Conservation (phyloP, 2,797 vertebrate species). For the Discoglossus pictus region DNA sequence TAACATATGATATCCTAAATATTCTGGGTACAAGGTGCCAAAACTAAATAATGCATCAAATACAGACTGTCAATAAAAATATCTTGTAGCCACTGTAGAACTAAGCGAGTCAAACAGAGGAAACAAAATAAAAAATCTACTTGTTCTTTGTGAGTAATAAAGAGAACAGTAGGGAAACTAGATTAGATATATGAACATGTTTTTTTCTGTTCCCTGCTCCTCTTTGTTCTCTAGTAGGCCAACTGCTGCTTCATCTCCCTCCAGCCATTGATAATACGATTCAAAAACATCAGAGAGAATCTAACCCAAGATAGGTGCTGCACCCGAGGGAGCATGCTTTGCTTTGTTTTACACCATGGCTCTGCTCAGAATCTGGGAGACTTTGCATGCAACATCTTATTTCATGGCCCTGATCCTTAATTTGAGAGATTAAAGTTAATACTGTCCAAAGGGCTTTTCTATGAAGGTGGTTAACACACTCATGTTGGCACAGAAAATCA, state of each 20-base stretch:
- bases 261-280: constrained; percentile 77
- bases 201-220: constrained; percentile 57
- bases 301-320: constrained; percentile 74
- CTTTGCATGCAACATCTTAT: constrained; percentile 80
- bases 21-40: too few relatives aligned
- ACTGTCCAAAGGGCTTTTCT: constrained; percentile 73
- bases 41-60: too few relatives aligned
- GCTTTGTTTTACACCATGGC: constrained; percentile 75
- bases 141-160: constrained; percentile 54
- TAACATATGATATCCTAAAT: too few relatives aligned
- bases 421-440: constrained; percentile 80
- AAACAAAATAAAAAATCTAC: constrained; percentile 35
- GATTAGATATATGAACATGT: constrained; percentile 67
- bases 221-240: constrained; percentile 75
- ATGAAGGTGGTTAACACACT: constrained; percentile 70
- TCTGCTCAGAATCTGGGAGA: constrained; percentile 75
- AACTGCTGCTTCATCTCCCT: constrained; percentile 73
- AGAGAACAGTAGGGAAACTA: constrained; percentile 64
- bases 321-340: constrained; percentile 69
- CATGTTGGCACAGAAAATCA: constrained; percentile 77
- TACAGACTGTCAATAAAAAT: too few relatives aligned
- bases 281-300: constrained; percentile 79
- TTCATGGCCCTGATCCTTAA: constrained; percentile 79
- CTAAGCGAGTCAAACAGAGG: constrained; percentile 12
- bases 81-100: constrained; percentile 24